Conservation (phyloP, 2,113 vertebrate genomes). For the Gymnorhina tibicen region DNA sequence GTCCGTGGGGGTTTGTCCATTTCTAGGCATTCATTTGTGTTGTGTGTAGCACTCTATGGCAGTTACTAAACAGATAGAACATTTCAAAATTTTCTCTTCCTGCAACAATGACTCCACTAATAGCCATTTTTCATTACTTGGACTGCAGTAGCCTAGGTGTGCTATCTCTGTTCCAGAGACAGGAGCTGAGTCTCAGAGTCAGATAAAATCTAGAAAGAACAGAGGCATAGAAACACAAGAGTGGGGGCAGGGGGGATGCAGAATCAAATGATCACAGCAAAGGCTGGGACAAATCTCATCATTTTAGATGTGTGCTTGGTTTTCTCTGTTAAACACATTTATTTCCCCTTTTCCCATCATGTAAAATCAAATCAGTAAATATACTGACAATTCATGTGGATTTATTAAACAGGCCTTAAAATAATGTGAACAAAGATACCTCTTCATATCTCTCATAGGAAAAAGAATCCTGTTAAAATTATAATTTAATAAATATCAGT, state of each 20-base stretch:
- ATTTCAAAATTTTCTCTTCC: neutral
- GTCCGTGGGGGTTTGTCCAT: neutral
- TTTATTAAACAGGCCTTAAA: neutral
- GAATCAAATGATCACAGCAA: neutral
- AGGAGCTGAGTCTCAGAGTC: neutral
- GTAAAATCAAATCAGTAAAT: neutral
- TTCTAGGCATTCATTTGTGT: neutral
- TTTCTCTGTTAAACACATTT: neutral
- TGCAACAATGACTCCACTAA: neutral
- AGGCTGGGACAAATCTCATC: neutral
- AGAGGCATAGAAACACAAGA: neutral
- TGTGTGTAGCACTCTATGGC: neutral
- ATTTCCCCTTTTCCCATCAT: neutral
- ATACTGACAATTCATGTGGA: neutral
- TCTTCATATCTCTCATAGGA: neutral
- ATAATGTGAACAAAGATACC: neutral
- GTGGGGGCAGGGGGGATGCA: neutral
- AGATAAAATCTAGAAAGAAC: neutral
- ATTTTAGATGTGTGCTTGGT: neutral
- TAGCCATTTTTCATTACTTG: neutral
- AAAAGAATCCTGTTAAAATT: neutral
- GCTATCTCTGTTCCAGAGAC: neutral
- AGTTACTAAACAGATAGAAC: neutral
- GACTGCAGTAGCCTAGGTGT: neutral
- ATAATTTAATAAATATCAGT: neutral